These are phyloP conservation scores for Trinectes maculatus DNA, from an alignment of 2,113 vertebrate species.

Conservation along the genomic window DNA sequence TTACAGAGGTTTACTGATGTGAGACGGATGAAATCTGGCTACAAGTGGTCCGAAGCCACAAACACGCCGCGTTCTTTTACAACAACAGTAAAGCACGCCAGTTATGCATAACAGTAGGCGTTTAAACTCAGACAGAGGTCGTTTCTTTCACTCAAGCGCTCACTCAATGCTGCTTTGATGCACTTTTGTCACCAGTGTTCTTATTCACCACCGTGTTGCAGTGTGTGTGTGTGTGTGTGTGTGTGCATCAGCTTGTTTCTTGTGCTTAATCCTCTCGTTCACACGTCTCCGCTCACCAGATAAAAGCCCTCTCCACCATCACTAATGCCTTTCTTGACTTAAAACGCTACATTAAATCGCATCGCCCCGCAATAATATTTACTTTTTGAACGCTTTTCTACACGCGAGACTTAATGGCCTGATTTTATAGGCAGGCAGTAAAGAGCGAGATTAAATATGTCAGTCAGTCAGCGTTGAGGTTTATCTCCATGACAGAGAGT, in stretches of 20 bases:
- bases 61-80: neutral
- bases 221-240: no score
- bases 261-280: neutral
- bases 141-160: neutral
- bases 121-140: neutral
- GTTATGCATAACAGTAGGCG: neutral
- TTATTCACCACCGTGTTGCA: no score
- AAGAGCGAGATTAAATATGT: slow-evolving; percentile 6
- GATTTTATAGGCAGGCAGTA: neutral
- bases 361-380: neutral
- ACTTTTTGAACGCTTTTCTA: neutral
- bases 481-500: neutral
- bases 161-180: no score
- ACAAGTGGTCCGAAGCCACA: neutral
- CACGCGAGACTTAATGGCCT: neutral
- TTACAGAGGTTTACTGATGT: slow-evolving; percentile 24
- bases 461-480: neutral
- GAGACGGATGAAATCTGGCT: slow-evolving; percentile 16
- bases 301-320: neutral
- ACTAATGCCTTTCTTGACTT: neutral
- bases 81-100: neutral
- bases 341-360: no score
- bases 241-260: no score
- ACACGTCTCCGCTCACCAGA: neutral
- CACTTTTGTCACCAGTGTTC: no score